phyloP scores from a whole-genome alignment of 2,113 vertebrate genomes.

The Actenoides hombroni region DNA sequence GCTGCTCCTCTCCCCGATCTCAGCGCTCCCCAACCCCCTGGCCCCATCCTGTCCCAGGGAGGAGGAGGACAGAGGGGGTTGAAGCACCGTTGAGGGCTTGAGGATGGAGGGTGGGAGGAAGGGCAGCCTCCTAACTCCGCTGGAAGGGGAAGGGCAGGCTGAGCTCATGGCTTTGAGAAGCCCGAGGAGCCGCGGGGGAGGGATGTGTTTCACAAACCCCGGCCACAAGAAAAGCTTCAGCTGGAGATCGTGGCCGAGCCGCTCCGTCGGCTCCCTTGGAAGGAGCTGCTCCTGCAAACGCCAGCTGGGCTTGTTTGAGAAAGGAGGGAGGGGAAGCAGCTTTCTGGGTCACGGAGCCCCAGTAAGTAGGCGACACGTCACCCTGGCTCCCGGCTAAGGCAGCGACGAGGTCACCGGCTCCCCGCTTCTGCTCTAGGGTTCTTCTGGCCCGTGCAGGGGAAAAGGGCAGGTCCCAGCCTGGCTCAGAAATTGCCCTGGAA shows the following conservation, averaged over 20 bases:
- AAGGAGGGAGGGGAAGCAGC: background rate
- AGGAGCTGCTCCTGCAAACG: background rate
- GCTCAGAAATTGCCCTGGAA: background rate
- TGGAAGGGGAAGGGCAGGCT: background rate
- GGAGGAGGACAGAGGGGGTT: background rate
- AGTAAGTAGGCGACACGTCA: background rate
- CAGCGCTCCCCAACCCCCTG: rapidly evolving
- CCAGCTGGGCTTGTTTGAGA: background rate
- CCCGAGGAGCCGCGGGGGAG: background rate
- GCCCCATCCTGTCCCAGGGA: background rate
- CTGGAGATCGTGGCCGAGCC: background rate
- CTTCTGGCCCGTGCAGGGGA: background rate
- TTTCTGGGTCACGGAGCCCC: background rate
- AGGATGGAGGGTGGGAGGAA: background rate
- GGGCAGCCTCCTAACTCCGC: background rate
- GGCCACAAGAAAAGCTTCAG: background rate
- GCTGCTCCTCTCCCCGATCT: background rate
- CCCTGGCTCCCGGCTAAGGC: background rate
- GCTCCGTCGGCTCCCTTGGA: background rate
- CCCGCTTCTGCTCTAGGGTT: background rate
- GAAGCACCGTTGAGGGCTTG: rapidly evolving
- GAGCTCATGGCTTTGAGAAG: background rate
- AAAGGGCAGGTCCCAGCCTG: background rate
- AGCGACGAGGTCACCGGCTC: background rate
- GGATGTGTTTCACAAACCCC: background rate